Conservation (phyloP, 2,888 invertebrate genomes). For the Tipula unca region DNA sequence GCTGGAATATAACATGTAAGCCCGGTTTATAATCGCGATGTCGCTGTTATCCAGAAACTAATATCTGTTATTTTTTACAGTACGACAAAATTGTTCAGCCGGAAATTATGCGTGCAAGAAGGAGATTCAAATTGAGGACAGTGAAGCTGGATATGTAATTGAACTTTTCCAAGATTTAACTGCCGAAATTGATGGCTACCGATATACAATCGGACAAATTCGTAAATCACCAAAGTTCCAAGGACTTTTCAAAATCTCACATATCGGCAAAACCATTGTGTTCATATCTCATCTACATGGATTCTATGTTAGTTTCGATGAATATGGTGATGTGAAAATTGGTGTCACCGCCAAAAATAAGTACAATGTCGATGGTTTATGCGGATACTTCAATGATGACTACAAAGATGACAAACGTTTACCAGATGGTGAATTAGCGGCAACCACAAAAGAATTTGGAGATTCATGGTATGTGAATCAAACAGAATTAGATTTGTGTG, state of each 20-base stretch:
- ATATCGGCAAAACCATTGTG: conserved; percentile 59
- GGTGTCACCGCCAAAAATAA: conserved; percentile 56
- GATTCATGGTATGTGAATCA: conserved; percentile 59
- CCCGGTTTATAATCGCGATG: conserved; percentile 24
- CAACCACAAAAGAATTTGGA: conserved; percentile 62
- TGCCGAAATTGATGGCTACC: conserved; percentile 59
- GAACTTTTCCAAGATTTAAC: conserved; percentile 49
- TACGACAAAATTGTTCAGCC: conserved; percentile 54
- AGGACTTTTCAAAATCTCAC: conserved; percentile 54
- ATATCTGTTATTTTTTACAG: conserved; percentile 37
- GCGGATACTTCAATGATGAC: conserved; percentile 65
- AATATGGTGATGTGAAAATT: conserved; percentile 59
- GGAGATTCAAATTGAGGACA: conserved; percentile 54
- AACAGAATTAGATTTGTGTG: conserved; percentile 46
- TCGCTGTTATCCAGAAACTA: conserved; percentile 2
- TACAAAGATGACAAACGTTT: conserved; percentile 58
- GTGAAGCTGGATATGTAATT: conserved; percentile 45
- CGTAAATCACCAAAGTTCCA: conserved; percentile 37
- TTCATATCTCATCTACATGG: conserved; percentile 62
- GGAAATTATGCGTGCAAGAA: conserved; percentile 48
- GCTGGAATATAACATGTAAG: conserved; percentile 65
- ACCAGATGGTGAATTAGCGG: conserved; percentile 55
- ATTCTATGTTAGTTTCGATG: conserved; percentile 64
- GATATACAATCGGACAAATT: conserved; percentile 37
- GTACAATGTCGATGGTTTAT: conserved; percentile 65